Evolutionary conservation across 2,888 invertebrate genomes (phyloP).

Genomic region (Yponomeuta malinellus): DNA sequence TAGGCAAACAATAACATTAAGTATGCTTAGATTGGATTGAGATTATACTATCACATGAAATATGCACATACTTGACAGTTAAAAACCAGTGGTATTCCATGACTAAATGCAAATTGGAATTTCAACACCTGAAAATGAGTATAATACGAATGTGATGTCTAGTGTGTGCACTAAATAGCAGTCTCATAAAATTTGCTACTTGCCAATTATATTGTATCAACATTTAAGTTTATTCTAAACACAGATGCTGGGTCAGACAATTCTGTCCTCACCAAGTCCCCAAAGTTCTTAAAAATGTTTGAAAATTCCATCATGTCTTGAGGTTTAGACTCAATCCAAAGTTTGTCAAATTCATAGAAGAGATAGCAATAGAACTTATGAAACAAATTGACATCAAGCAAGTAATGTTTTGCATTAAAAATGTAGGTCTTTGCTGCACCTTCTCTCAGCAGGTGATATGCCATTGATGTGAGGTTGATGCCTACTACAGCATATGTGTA

Average conservation of each 20-base stretch:
- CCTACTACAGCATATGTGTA: slow-evolving; percentile 95
- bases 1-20: too few relatives aligned
- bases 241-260: slow-evolving; percentile 81
- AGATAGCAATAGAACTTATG: slow-evolving; percentile 96
- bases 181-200: background rate
- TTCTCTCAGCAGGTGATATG: slow-evolving; percentile 85
- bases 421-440: slow-evolving; percentile 93
- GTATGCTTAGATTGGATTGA: too few relatives aligned
- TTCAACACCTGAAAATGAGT: too few relatives aligned
- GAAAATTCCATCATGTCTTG: slow-evolving; percentile 97
- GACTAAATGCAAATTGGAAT: too few relatives aligned
- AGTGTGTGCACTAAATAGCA: background rate
- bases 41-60: too few relatives aligned
- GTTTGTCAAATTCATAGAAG: slow-evolving; percentile 95
- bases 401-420: slow-evolving; percentile 84
- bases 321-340: slow-evolving; percentile 95
- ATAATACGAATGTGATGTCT: too few relatives aligned
- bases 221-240: slow-evolving; percentile 86
- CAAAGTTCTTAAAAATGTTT: slow-evolving; percentile 89
- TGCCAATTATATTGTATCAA: slow-evolving; percentile 78
- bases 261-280: slow-evolving; percentile 80
- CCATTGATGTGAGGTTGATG: slow-evolving; percentile 96
- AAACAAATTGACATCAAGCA: slow-evolving; percentile 84
- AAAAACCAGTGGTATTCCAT: too few relatives aligned
- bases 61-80: too few relatives aligned